Conservation (phyloP, 2,888 invertebrate genomes). For the Alviniconcha strummeri region DNA sequence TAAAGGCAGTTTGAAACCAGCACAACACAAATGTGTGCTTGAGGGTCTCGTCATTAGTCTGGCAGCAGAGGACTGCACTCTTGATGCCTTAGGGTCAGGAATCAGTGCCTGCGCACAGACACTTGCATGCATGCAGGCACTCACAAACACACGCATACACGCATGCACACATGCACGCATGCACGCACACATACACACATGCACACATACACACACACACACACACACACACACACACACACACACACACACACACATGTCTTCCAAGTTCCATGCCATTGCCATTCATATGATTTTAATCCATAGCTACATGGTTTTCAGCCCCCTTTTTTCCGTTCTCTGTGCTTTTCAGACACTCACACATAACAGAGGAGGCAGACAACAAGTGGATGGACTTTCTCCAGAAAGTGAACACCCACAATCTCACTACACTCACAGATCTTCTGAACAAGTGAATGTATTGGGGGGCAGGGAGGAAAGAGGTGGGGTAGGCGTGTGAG, state of each 20-base stretch:
- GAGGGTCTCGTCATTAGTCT: too few relatives aligned
- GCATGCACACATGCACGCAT: too few relatives aligned
- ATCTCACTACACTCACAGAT: conserved; percentile 48
- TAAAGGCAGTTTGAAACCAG: too few relatives aligned
- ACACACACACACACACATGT: neutral
- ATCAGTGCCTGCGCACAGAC: neutral
- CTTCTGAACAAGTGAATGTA: conserved; percentile 3
- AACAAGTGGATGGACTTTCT: conserved; percentile 65
- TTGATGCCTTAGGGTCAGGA: neutral
- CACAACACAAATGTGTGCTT: too few relatives aligned
- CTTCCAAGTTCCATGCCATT: neutral
- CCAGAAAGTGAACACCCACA: conserved; percentile 60
- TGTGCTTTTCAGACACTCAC: conserved; percentile 52
- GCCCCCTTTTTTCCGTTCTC: neutral
- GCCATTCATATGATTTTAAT: too few relatives aligned
- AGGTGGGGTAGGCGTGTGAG: neutral
- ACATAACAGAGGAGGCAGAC: conserved; percentile 57
- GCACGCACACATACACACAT: too few relatives aligned
- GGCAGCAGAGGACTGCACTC: too few relatives aligned
- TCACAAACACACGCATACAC: neutral
- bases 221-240: neutral
- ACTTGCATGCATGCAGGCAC: neutral
- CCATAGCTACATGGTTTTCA: too few relatives aligned
- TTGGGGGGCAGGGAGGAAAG: too few relatives aligned
- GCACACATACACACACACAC: neutral